Evolutionary conservation across 1,140 invertebrate species (phyloP), one percentile per base, ranked within the genome.

Genomic region (Drosophila grimshawi): DNA sequence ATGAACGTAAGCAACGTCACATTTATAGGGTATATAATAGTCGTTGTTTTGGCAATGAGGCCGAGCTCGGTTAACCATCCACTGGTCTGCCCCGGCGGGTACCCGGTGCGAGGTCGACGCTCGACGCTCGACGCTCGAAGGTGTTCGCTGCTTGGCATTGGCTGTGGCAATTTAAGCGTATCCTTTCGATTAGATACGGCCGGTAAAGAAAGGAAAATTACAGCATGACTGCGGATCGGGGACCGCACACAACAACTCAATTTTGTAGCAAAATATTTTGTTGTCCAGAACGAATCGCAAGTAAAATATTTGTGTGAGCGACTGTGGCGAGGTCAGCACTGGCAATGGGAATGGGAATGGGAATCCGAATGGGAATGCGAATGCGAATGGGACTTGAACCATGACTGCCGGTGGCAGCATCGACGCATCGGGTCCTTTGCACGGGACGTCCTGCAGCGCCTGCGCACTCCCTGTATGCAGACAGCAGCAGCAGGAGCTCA

Each of bases 401-500:
- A 33, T 55, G 27, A 27, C 39, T 41, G 41, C 51, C 62, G 56
- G 43, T 56, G 73, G 60, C 60, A 60, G 73, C 72, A 2, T 19
- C 19, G 19, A 1, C 8, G 39, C 45, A 45, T 49, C 56, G 60
- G 46, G 39, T 74, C 65, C 65, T 69, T 71, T 30, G 39, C 43
- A 55, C 56, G 57, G 55, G 77, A 32, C 59, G 49, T 74, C 81
- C 77, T 77, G 81, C 60, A n/a, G 81, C 19, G 81, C 55, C 49
- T 79, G 78, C 71, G 77, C 76, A 80, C 67, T 76, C 72, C 76
- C 61, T 88, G 74, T 88, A 66, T 89, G 74, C 74, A 78, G 77
- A 86, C 90, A 91, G 75, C 66, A 91, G 80, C 90, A 90, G 89
- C 90, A 91, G 90, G 90, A 91, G 86, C 90, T 91, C 90, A 91